Conservation (phyloP, 2,888 invertebrate genomes). For the Xestia sexstrigata region DNA sequence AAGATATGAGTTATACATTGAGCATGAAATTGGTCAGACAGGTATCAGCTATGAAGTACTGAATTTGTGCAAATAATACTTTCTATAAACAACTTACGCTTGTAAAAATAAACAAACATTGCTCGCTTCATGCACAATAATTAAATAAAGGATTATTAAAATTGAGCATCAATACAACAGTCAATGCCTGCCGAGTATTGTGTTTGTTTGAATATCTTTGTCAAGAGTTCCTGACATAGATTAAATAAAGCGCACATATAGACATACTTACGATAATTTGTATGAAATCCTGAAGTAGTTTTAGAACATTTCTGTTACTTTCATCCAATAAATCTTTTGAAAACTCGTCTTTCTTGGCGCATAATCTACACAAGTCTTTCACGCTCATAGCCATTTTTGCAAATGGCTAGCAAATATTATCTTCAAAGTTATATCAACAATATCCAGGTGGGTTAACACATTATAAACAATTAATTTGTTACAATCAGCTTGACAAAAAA, state of each 20-base stretch:
- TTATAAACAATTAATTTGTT: not conserved
- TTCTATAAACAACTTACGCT: not conserved
- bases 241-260: not conserved
- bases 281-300: slow-evolving; percentile 83
- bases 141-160: not conserved
- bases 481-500: slow-evolving; percentile 2
- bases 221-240: not conserved
- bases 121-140: not conserved
- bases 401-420: slow-evolving; percentile 9
- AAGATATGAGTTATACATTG: not conserved
- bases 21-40: not conserved
- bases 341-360: slow-evolving; percentile 84
- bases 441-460: slow-evolving; percentile 8
- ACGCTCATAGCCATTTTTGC: slow-evolving; percentile 70
- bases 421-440: not conserved
- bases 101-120: not conserved
- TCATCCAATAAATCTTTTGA: slow-evolving; percentile 84
- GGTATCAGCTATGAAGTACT: not conserved
- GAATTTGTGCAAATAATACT: not conserved
- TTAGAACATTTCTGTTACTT: slow-evolving; percentile 81
- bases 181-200: slow-evolving; percentile 3
- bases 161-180: not conserved
- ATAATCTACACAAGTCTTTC: slow-evolving; percentile 85
- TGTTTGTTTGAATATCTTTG: slow-evolving; percentile 1
- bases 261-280: slow-evolving; percentile 81